Evolutionary conservation across 1,140 invertebrate species (phyloP), one percentile per base, ranked within the genome.

Genomic region (Drosophila ercepeae): DNA sequence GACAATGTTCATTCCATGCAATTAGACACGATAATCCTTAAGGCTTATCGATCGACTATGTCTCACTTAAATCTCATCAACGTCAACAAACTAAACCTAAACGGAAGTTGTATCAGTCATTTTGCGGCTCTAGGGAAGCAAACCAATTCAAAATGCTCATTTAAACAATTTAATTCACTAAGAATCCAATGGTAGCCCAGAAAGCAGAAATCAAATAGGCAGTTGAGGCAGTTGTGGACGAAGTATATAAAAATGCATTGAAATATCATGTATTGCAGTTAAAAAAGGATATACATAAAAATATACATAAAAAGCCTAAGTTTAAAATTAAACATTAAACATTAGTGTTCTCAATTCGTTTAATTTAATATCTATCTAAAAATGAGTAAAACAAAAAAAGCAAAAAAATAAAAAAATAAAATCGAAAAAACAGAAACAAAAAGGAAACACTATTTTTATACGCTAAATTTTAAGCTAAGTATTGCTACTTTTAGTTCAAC

Each of bases 401-500:
- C 42, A 25, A 58, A 36, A 57, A 29, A 64, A 36, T 21, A 21
- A 54, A 58, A 23, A 54, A 55, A 55, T 14, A 14, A 64, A 45
- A n/a, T n/a, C n/a, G n/a, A 57, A 46, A 29, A 21, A 49, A 18
- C 46, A 42, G 57, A 3, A 59, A 44, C 52, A 42, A 65, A 53
- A 53, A 75, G 68, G 78, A 58, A 63, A 45, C 45, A 78, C 68
- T 64, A 89, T 83, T 89, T 81, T 84, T 84, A 86, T 86, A 84
- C 54, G 60, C 81, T 86, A 84, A 48, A 67, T 86, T 78, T 36
- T 86, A 84, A 84, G 76, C 72, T 84, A 86, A 84, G 79, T 84
- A 84, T 84, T 84, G 75, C 67, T 84, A 84, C 70, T 72, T 86
- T 86, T 84, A 84, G 81, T 84, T 86, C 44, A 48, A 72, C 65